Evolutionary conservation across 35 echinoderm and acorn worm genomes (phyloP), one percentile per base, ranked within the genome.

Genomic region (Acanthaster planci): DNA sequence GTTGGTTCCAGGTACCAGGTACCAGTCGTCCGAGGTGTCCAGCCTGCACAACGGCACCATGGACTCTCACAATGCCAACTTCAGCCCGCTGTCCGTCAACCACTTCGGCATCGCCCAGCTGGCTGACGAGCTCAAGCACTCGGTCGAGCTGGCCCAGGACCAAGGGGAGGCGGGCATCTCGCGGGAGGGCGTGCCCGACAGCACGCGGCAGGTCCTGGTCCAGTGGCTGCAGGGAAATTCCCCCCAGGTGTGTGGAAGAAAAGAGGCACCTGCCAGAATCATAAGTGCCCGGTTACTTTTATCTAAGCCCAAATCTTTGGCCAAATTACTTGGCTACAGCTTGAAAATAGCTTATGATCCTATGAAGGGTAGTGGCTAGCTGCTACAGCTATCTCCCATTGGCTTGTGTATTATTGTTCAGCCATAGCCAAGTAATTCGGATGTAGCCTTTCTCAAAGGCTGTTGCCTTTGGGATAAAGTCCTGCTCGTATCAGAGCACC

Each of bases 31-130:
- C 39, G 94, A 97, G 57, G 23, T 29, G 26, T 72, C 64, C 0
- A 72, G 64, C n/a, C 79, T 89, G 36, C 90, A 97, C 38, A 97
- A 97, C 79, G 94, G 90, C 31, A 80, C 84, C 0, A 54, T 92
- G 76, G 94, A 93, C 8, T 80, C 86, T 2, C 80, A 97, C 29
- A 88, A 92, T 27, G 78, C 40, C 21, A 84, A 83, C 47, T 91
- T 84, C 57, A 84, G 81, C 2, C 54, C 64, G 32, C 39, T 53
- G 32, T 84, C 83, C 76, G 81, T 80, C 57, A 60, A 89, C 51
- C 91, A 88, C 21, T 76, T 82, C 79, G 87, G 84, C 55, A 81
- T 97, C 15, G 83, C 90, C 8, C 84, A 92, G 52, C 87, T 92
- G 75, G 83, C 87, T 0, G 77, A 85, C 38, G 94, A 97, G 8